phyloP scores from a whole-genome alignment of 2,797 vertebrate genomes.

The Danio albolineatus region DNA sequence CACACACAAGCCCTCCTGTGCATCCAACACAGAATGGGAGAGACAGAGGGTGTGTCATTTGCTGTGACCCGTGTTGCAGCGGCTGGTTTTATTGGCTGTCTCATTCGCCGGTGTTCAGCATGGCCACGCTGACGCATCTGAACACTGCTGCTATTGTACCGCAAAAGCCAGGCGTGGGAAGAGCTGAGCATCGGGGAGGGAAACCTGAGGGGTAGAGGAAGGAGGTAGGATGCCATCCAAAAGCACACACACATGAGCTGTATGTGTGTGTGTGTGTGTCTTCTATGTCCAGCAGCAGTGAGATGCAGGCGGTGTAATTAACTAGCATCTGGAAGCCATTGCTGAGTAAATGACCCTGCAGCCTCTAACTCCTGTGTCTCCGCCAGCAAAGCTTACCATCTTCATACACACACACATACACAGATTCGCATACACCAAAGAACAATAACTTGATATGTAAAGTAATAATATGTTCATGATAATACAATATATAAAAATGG shows the following conservation, averaged over 20 bases:
- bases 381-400: constrained; percentile 62
- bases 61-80: constrained; percentile 76
- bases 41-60: constrained; percentile 69
- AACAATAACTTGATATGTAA: no score
- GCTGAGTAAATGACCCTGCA: constrained; percentile 79
- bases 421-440: no score
- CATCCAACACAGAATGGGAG: constrained; percentile 52
- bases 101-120: constrained; percentile 70
- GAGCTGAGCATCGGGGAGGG: constrained; percentile 36
- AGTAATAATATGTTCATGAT: no score
- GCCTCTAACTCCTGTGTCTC: constrained; percentile 80
- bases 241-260: constrained; percentile 18
- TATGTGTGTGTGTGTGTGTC: constrained; percentile 52
- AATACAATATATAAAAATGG: no score
- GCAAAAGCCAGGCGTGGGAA: constrained; percentile 65
- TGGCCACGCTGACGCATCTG: constrained; percentile 67
- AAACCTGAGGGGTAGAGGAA: constrained; percentile 25
- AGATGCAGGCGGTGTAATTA: constrained; percentile 82
- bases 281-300: constrained; percentile 52
- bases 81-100: constrained; percentile 75
- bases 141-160: constrained; percentile 78
- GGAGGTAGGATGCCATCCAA: constrained; percentile 14
- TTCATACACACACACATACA: constrained; percentile 9
- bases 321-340: constrained; percentile 95
- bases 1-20: constrained; percentile 62